These are phyloP conservation scores for Sebastiscus albofasciatus DNA, from an alignment of 2,797 vertebrate species.

Conservation along the genomic window DNA sequence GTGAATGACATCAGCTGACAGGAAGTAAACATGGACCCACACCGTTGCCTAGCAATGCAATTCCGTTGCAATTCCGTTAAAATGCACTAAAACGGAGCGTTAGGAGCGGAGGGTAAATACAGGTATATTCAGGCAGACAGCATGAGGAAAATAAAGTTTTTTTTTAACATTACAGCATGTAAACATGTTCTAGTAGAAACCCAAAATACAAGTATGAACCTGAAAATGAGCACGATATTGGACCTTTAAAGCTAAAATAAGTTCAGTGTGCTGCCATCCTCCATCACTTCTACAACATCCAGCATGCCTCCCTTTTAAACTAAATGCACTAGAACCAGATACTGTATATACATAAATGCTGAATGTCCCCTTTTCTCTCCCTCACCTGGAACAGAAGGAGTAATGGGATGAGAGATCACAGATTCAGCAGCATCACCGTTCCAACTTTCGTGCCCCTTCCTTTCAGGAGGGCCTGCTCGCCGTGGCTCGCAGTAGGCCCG, in stretches of 20 bases:
- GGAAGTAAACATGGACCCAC: too few relatives aligned
- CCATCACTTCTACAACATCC: constrained; percentile 2
- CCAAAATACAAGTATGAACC: too few relatives aligned
- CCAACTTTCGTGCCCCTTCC: constrained; percentile 17
- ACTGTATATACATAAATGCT: constrained; percentile 20
- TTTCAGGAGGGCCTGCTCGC: constrained; percentile 37
- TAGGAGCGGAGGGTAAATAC: too few relatives aligned
- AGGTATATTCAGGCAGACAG: too few relatives aligned
- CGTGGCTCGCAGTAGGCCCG: constrained; percentile 24
- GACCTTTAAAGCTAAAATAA: not conserved
- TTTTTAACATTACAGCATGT: too few relatives aligned
- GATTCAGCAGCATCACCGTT: constrained; percentile 33
- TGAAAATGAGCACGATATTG: too few relatives aligned
- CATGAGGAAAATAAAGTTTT: too few relatives aligned
- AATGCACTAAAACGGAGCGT: too few relatives aligned
- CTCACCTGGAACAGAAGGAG: not conserved
- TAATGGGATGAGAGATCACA: constrained; percentile 44
- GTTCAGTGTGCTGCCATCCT: not conserved
- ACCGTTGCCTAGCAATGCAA: too few relatives aligned
- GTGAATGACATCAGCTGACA: too few relatives aligned
- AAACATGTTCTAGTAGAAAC: too few relatives aligned
- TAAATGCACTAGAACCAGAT: constrained; percentile 47
- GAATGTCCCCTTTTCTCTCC: constrained; percentile 16
- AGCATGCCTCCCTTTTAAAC: constrained; percentile 19
- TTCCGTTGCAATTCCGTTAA: too few relatives aligned